A percentile compares a stretch with the other conserved stretches of the same genome.
Evolutionary conservation across 2,797 vertebrate genomes (phyloP).

Genomic region (Sebastes baramenuke): DNA sequence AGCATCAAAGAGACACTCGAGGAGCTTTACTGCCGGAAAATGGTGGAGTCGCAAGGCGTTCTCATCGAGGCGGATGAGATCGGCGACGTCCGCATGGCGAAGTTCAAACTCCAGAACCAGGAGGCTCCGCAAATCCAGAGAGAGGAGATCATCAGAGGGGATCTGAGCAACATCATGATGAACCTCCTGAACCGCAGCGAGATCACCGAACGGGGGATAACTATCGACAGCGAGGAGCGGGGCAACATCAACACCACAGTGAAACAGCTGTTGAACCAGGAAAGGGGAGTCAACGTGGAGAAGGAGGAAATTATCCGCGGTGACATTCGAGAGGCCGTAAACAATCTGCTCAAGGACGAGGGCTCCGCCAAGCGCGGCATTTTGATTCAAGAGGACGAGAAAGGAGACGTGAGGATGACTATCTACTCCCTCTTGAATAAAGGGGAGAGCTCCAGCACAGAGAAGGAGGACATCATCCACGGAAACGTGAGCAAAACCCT

Average conservation of each 20-base stretch:
- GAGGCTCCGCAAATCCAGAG: conserved; percentile 89
- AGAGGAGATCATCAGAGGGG: conserved; percentile 88
- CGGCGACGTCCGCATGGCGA: conserved; percentile 93
- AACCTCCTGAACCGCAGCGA: conserved; percentile 88
- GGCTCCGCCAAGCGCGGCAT: conserved; percentile 88
- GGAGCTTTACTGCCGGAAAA: conserved; percentile 90
- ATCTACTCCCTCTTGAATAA: conserved; percentile 93
- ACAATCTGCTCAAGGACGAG: conserved; percentile 84
- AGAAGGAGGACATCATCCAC: conserved; percentile 85
- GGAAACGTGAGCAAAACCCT: conserved; percentile 89
- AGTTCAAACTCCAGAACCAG: conserved; percentile 91
- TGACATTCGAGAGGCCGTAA: conserved; percentile 91
- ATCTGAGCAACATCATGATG: conserved; percentile 91
- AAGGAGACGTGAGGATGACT: conserved; percentile 93
- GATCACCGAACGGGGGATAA: conserved; percentile 79
- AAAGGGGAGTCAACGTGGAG: conserved; percentile 79
- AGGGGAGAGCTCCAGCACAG: conserved; percentile 66
- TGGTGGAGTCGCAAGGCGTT: conserved; percentile 90
- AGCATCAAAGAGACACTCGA: conserved; percentile 90
- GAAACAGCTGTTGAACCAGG: conserved; percentile 87
- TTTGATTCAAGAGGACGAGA: conserved; percentile 93
- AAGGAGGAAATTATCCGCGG: conserved; percentile 89
- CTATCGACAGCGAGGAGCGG: conserved; percentile 87
- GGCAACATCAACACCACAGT: conserved; percentile 89
- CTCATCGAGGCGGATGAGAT: conserved; percentile 92